Percentiles rank a stretch among this genome's conserved stretches.
phyloP scores from a whole-genome alignment of 2,113 vertebrate species.

The Genyomyrus donnyi region DNA sequence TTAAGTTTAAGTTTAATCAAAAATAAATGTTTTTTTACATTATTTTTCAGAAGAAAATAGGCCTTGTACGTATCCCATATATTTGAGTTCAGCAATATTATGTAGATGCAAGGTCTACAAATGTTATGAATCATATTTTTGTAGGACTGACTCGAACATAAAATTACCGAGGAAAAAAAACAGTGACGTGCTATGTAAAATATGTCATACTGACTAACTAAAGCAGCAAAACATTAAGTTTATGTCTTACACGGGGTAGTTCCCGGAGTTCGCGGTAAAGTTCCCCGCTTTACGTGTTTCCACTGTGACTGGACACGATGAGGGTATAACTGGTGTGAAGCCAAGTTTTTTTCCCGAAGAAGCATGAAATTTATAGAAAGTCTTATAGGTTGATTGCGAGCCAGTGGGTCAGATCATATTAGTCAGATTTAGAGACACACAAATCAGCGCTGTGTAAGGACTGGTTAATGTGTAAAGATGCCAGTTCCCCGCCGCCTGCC shows the following conservation, averaged over 20 bases:
- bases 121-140: background rate
- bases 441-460: background rate
- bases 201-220: background rate
- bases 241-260: background rate
- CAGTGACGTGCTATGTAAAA: background rate
- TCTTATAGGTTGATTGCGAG: background rate
- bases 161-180: background rate
- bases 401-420: background rate
- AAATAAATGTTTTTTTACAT: background rate
- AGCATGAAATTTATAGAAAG: conserved; percentile 13
- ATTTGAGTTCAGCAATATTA: background rate
- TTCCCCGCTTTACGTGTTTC: background rate
- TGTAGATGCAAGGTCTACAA: background rate
- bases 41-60: background rate
- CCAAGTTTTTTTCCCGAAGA: background rate
- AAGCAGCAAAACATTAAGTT: background rate
- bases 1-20: background rate
- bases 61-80: background rate
- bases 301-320: background rate
- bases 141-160: background rate
- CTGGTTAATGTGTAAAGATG: background rate
- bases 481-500: background rate
- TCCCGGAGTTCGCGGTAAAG: background rate
- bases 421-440: background rate
- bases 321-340: background rate